A percentile compares a stretch with the other conserved stretches of the same genome.
Evolutionary conservation across 2,888 invertebrate species (phyloP).

Genomic region (Cactoblastis cactorum): DNA sequence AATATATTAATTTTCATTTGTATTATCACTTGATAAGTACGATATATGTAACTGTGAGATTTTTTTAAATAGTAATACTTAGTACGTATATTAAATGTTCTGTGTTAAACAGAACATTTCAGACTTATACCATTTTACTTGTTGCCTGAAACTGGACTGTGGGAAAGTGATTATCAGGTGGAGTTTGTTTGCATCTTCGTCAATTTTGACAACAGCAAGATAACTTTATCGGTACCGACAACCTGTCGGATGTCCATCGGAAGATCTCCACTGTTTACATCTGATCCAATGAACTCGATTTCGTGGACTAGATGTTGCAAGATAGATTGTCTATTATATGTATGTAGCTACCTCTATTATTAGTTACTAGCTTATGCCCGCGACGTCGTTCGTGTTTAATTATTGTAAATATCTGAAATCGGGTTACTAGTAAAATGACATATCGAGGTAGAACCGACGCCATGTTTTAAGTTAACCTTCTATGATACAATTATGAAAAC

Average conservation of each 20-base stretch:
- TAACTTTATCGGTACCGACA: slow-evolving; percentile 6
- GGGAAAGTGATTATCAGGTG: slow-evolving; percentile 26
- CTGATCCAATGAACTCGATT: slow-evolving; percentile 15
- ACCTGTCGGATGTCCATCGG: slow-evolving; percentile 40
- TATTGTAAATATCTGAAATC: too few relatives aligned
- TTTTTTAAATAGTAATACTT: too few relatives aligned
- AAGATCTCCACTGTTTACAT: slow-evolving; percentile 19
- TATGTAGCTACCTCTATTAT: background rate
- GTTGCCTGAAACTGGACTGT: slow-evolving; percentile 23
- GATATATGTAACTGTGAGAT: too few relatives aligned
- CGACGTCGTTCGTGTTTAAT: background rate
- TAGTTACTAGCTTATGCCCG: background rate
- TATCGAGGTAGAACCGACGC: too few relatives aligned
- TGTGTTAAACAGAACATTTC: background rate
- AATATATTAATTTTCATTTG: too few relatives aligned
- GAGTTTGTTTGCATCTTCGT: slow-evolving; percentile 27
- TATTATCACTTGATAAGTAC: too few relatives aligned
- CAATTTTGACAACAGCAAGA: slow-evolving; percentile 25
- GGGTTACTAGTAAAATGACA: too few relatives aligned
- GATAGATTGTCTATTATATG: background rate
- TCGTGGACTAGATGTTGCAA: slow-evolving; percentile 1
- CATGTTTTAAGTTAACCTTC: too few relatives aligned
- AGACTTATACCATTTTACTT: background rate
- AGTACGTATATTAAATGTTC: too few relatives aligned
- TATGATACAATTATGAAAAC: too few relatives aligned